phyloP scores from a whole-genome alignment of 2,113 vertebrate species.

The Baryphthengus martii region DNA sequence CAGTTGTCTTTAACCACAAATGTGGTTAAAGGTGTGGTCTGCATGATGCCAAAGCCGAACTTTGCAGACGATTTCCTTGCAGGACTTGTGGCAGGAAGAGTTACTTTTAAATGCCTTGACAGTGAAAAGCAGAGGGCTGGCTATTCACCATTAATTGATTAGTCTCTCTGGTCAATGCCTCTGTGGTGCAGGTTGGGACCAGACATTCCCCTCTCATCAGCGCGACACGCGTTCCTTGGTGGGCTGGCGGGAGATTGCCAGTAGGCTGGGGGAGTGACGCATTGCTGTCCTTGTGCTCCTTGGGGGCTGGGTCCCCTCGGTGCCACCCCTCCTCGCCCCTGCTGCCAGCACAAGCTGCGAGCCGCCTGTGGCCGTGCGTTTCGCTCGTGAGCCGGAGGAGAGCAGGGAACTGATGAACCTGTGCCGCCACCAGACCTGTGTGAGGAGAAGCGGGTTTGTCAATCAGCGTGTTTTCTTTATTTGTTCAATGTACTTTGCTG shows the following conservation, averaged over 20 bases:
- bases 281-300: neutral
- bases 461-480: neutral
- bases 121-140: neutral
- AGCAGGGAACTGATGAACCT: neutral
- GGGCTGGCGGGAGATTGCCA: no score
- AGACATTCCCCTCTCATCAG: neutral
- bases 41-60: neutral
- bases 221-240: neutral
- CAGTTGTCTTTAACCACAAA: neutral
- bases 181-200: accelerated
- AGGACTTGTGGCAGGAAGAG: neutral
- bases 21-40: no score
- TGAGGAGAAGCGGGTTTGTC: neutral
- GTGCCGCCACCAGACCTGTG: neutral
- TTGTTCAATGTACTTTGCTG: neutral
- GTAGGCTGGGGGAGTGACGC: neutral
- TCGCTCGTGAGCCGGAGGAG: neutral
- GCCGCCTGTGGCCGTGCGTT: neutral
- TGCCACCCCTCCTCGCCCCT: neutral
- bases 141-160: accelerated
- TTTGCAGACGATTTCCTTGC: neutral
- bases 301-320: accelerated
- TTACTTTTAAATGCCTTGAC: neutral
- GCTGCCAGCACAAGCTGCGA: neutral
- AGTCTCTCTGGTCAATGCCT: neutral